Evolutionary conservation across 2,888 invertebrate species (phyloP).

Genomic region (Platycheirus rosarum): DNA sequence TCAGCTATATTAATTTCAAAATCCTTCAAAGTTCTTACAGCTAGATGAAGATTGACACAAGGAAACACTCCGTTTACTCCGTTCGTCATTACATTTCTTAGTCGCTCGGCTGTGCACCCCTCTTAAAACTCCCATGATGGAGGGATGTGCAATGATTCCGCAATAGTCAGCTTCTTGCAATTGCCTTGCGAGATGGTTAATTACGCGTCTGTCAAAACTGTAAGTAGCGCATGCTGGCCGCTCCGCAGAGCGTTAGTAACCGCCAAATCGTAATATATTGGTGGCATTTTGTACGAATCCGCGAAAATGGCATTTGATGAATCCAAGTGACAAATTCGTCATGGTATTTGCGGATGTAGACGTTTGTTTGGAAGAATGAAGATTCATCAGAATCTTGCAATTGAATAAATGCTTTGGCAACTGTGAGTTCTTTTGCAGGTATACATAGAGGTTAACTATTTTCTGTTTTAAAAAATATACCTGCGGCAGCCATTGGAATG

Average conservation of each 20-base stretch:
- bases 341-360: slow-evolving; percentile 23
- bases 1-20: slow-evolving; percentile 39
- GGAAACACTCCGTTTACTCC: neutral
- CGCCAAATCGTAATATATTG: slow-evolving; percentile 61
- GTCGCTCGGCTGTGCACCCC: neutral
- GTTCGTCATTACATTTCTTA: neutral
- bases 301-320: slow-evolving; percentile 51
- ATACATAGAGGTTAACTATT: neutral
- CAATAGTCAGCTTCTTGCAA: slow-evolving; percentile 19
- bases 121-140: neutral
- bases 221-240: slow-evolving; percentile 26
- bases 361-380: slow-evolving; percentile 6
- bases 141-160: neutral
- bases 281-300: slow-evolving; percentile 52
- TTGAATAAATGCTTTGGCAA: slow-evolving; percentile 34
- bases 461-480: neutral
- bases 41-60: neutral
- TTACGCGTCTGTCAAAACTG: slow-evolving; percentile 65
- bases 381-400: slow-evolving; percentile 30
- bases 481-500: neutral
- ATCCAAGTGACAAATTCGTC: slow-evolving; percentile 48
- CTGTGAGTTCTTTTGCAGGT: neutral
- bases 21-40: slow-evolving; percentile 21
- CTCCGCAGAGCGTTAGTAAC: neutral
- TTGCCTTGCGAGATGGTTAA: slow-evolving; percentile 48